Percentiles rank a stretch among this genome's conserved stretches.
These are phyloP conservation scores for Elaphurus davidianus DNA, from an alignment of 2,113 vertebrate genomes.

Conservation along the genomic window DNA sequence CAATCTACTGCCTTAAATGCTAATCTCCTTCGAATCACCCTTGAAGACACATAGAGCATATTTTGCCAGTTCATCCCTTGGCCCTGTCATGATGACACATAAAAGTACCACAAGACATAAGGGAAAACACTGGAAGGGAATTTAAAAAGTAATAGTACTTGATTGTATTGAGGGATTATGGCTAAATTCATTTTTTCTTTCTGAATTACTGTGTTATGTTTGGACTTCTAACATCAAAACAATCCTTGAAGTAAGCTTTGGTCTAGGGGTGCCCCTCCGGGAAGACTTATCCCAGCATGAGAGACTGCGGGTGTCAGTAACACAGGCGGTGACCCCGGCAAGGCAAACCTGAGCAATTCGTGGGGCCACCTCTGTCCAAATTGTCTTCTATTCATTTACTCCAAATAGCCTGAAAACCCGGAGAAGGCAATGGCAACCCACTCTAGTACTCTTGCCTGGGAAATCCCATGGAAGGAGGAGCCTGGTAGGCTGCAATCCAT, in stretches of 20 bases:
- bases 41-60: neutral
- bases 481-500: no score
- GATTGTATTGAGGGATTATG: neutral
- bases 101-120: neutral
- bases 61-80: neutral
- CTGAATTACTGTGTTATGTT: neutral
- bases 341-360: rapidly evolving
- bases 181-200: neutral
- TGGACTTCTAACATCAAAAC: neutral
- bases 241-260: neutral
- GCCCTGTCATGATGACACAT: neutral
- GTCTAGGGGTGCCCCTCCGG: neutral
- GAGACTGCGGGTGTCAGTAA: neutral
- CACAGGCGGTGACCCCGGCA: neutral
- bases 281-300: neutral
- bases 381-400: neutral
- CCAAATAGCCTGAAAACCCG: neutral
- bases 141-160: neutral
- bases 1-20: neutral
- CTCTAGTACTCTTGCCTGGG: no score
- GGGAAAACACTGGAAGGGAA: neutral
- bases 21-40: neutral
- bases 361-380: neutral
- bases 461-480: no score
- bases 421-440: no score